A percentile compares a stretch with the other conserved stretches of the same genome.
Conservation (phyloP, 2,888 invertebrate genomes). For the Linhomoeus sp. region DNA sequence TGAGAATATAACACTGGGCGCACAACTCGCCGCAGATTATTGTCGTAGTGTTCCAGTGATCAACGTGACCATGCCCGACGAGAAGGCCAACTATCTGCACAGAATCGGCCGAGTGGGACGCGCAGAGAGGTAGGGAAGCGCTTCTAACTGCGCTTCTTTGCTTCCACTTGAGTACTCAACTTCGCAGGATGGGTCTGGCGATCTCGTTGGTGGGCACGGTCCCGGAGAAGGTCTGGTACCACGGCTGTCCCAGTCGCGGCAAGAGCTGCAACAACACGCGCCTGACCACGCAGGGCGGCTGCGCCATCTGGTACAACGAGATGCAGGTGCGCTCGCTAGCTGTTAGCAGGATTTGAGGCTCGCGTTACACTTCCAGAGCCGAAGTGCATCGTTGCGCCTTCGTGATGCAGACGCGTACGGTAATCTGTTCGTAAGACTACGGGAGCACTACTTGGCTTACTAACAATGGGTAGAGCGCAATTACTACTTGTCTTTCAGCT, state of each 20-base stretch:
- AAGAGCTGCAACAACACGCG: slow-evolving; percentile 78
- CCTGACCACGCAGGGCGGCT: slow-evolving; percentile 65
- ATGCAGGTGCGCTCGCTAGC: slow-evolving; percentile 52
- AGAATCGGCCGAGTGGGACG: slow-evolving; percentile 96
- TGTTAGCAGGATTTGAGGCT: too few relatives aligned
- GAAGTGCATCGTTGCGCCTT: too few relatives aligned
- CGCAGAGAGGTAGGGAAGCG: slow-evolving; percentile 47
- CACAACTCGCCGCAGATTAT: too few relatives aligned
- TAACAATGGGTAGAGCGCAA: too few relatives aligned
- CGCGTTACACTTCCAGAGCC: too few relatives aligned
- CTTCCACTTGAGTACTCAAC: slow-evolving; percentile 40
- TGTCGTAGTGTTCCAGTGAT: slow-evolving; percentile 48
- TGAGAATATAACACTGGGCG: background rate
- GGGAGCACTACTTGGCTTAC: too few relatives aligned
- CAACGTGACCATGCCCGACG: slow-evolving; percentile 94
- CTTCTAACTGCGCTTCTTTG: slow-evolving; percentile 29
- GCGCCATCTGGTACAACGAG: slow-evolving; percentile 97
- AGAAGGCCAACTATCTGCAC: slow-evolving; percentile 96
- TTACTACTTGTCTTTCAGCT: too few relatives aligned
- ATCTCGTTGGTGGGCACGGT: slow-evolving; percentile 78
- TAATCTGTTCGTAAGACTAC: too few relatives aligned
- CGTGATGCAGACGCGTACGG: background rate
- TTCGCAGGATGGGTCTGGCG: slow-evolving; percentile 73
- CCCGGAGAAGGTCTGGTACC: slow-evolving; percentile 54
- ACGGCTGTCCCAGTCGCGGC: slow-evolving; percentile 68